Conservation (phyloP, 2,113 vertebrate genomes). For the Plotosus lineatus region DNA sequence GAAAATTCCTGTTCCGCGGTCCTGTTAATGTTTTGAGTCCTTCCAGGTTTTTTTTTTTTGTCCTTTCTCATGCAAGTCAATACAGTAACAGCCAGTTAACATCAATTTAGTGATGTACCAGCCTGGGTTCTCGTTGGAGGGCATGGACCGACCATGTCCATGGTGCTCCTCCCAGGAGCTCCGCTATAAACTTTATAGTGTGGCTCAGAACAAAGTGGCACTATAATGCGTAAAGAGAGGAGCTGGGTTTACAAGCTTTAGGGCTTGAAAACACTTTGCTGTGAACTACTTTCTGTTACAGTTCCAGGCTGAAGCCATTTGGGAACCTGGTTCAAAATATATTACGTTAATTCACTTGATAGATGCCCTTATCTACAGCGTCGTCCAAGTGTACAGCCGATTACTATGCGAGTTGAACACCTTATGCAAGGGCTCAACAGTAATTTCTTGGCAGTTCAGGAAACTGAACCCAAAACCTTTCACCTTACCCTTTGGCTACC, state of each 20-base stretch:
- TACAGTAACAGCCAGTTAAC: too few relatives aligned
- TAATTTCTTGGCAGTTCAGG: not conserved
- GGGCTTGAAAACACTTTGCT: not conserved
- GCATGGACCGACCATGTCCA: too few relatives aligned
- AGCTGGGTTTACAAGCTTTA: not conserved
- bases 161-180: too few relatives aligned
- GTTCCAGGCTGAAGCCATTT: not conserved
- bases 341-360: not conserved
- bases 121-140: too few relatives aligned
- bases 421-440: not conserved
- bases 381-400: not conserved
- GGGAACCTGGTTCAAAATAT: not conserved
- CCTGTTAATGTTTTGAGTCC: too few relatives aligned
- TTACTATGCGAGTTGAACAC: not conserved
- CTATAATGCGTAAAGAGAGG: conserved; percentile 10
- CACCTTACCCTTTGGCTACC: not conserved
- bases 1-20: too few relatives aligned
- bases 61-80: too few relatives aligned
- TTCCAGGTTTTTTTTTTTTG: too few relatives aligned
- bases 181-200: not conserved
- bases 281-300: not conserved
- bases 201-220: not conserved
- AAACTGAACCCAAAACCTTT: not conserved
- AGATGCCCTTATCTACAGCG: not conserved
- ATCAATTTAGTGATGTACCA: too few relatives aligned